These are phyloP conservation scores for Phoeniculus purpureus DNA, from an alignment of 2,797 vertebrate species.

Conservation along the genomic window DNA sequence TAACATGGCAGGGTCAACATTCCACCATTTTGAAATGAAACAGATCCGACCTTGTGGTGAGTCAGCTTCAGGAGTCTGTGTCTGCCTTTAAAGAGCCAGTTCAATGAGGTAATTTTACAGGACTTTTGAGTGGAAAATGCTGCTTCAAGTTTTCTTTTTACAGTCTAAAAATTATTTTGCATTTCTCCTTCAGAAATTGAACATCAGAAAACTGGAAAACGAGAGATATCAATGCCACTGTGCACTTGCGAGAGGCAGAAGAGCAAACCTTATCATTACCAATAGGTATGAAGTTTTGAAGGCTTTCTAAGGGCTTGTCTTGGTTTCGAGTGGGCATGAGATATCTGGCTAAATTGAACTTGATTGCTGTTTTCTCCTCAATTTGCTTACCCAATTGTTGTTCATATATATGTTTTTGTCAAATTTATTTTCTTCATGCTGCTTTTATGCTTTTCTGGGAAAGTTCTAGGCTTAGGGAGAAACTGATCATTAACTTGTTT, in stretches of 20 bases:
- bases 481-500: not conserved
- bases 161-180: not conserved
- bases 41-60: not conserved
- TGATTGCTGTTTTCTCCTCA: not conserved
- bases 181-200: constrained; percentile 82
- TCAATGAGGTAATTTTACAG: not conserved
- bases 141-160: not conserved
- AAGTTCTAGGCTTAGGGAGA: not conserved
- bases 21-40: not conserved
- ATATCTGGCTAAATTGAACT: not conserved
- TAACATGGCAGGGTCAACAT: not conserved
- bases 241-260: constrained; percentile 79
- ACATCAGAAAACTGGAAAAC: constrained; percentile 85
- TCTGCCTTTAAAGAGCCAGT: not conserved
- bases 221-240: constrained; percentile 86
- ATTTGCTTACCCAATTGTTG: not conserved
- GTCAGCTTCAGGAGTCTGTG: not conserved
- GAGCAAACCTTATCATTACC: constrained; percentile 86
- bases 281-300: constrained; percentile 82
- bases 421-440: not conserved
- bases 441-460: not conserved
- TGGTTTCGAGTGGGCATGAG: not conserved
- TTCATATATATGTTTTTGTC: not conserved
- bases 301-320: not conserved
- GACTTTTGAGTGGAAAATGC: not conserved